These are phyloP conservation scores for Porites divaricata DNA, from an alignment of 92 coral and sea anemone genomes.

Conservation along the genomic window DNA sequence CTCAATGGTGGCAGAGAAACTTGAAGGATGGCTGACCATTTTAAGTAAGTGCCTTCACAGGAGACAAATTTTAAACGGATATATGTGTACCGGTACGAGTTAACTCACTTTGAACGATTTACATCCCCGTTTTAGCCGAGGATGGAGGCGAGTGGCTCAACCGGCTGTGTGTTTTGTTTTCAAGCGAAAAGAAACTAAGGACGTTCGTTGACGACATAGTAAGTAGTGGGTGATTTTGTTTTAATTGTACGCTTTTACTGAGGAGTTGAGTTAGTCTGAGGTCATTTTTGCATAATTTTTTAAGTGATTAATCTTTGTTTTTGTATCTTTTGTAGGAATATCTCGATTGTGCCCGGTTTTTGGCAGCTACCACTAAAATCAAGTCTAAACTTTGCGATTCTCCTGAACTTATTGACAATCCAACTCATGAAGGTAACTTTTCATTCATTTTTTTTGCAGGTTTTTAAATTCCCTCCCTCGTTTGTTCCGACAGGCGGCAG, in stretches of 20 bases:
- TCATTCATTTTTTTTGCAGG: background rate
- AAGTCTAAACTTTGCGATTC: slow-evolving; percentile 40
- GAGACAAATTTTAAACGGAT: slow-evolving; percentile 20
- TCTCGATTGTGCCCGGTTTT: slow-evolving; percentile 38
- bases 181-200: slow-evolving; percentile 56
- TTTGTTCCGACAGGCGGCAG: slow-evolving; percentile 8
- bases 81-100: background rate
- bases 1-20: slow-evolving; percentile 59
- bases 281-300: slow-evolving; percentile 3
- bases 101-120: background rate
- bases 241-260: background rate
- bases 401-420: slow-evolving; percentile 37
- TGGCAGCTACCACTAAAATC: slow-evolving; percentile 50
- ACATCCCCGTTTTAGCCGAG: slow-evolving; percentile 19
- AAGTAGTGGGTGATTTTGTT: background rate
- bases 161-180: slow-evolving; percentile 67
- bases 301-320: slow-evolving; percentile 17
- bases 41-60: slow-evolving; percentile 52
- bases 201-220: slow-evolving; percentile 69
- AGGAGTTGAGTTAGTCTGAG: slow-evolving; percentile 4
- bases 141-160: slow-evolving; percentile 61
- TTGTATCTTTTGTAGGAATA: slow-evolving; percentile 28
- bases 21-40: slow-evolving; percentile 69
- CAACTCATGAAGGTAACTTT: slow-evolving; percentile 46
- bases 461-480: slow-evolving; percentile 11